A percentile compares a stretch with the other conserved stretches of the same genome.
These are phyloP conservation scores for Hylomyscus alleni DNA, from an alignment of 2,797 vertebrate species.

Conservation along the genomic window DNA sequence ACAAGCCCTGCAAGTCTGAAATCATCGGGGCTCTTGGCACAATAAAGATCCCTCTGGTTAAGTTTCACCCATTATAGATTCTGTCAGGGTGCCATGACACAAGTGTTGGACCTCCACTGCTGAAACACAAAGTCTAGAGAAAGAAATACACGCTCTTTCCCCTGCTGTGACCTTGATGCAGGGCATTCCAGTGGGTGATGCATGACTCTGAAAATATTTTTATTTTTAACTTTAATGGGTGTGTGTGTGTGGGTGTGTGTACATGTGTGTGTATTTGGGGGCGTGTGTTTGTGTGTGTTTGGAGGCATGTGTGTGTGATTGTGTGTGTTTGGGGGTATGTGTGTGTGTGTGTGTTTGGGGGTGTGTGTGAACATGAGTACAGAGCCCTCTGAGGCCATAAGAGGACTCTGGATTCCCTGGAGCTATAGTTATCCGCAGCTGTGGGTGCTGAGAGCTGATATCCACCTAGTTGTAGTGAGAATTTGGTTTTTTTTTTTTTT, in stretches of 20 bases:
- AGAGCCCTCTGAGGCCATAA: neutral
- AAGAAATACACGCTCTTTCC: neutral
- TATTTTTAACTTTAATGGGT: neutral
- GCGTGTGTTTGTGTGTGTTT: neutral
- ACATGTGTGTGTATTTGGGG: neutral
- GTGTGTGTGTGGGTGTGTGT: no score
- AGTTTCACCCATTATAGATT: neutral
- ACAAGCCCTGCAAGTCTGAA: neutral
- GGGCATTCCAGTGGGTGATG: neutral
- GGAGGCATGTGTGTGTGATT: no score
- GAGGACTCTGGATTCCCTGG: neutral
- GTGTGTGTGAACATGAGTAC: neutral
- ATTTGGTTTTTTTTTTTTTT: neutral
- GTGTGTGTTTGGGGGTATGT: no score
- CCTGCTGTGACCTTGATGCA: neutral
- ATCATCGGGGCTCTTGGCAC: neutral
- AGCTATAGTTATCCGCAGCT: no score
- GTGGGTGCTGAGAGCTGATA: neutral
- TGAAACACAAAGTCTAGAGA: neutral
- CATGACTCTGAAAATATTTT: neutral
- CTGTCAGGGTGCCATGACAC: neutral
- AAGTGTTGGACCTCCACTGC: neutral
- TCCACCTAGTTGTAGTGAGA: neutral
- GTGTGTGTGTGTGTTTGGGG: neutral
- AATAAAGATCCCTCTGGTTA: neutral